Conservation (phyloP, 2,797 vertebrate species). For the Pangasius krempfi region DNA sequence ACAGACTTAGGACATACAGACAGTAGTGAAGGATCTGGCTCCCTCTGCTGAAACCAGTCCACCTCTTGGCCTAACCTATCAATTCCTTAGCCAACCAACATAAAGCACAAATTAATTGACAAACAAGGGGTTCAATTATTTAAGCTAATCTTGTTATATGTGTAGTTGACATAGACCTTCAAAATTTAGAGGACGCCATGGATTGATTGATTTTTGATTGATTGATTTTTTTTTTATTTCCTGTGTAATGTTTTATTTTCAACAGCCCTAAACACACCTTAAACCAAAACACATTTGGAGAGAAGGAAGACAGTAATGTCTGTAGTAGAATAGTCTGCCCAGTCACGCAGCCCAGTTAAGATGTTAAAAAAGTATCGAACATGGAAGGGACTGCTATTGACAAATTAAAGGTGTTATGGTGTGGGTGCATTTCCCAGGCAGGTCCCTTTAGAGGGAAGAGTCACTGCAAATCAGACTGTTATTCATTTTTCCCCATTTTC, state of each 20-base stretch:
- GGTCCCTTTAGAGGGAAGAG: background rate
- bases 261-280: background rate
- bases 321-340: background rate
- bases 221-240: background rate
- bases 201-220: too few relatives aligned
- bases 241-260: background rate
- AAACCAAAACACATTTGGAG: background rate
- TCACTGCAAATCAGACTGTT: too few relatives aligned
- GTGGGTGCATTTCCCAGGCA: background rate
- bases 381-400: background rate
- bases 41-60: constrained; percentile 54
- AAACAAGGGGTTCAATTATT: background rate
- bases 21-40: constrained; percentile 45
- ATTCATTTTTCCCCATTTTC: background rate
- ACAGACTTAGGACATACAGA: background rate
- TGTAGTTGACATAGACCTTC: background rate
- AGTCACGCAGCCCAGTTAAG: background rate
- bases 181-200: background rate
- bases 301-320: background rate
- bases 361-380: background rate
- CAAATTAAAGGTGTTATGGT: background rate
- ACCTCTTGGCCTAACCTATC: constrained; percentile 9
- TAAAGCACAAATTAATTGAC: background rate
- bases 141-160: background rate
- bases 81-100: background rate